These are phyloP conservation scores for Holocentrus rufus DNA, from an alignment of 2,797 vertebrate genomes.

Conservation along the genomic window DNA sequence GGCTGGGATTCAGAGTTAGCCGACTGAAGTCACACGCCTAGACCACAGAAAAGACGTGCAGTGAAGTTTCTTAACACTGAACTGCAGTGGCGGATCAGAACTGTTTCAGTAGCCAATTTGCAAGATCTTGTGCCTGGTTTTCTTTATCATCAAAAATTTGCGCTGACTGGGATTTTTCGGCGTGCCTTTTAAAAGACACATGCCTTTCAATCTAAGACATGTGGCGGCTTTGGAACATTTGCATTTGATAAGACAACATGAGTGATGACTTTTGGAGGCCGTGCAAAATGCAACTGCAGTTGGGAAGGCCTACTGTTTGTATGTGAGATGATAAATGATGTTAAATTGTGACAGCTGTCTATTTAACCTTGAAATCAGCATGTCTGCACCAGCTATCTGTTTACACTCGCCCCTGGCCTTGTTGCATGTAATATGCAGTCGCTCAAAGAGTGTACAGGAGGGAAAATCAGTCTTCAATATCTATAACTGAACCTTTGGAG, in stretches of 20 bases:
- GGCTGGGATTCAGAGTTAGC: constrained; percentile 57
- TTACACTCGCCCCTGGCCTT: constrained; percentile 5
- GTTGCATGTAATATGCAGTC: constrained; percentile 19
- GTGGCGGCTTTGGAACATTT: constrained; percentile 48
- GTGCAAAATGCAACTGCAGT: constrained; percentile 15
- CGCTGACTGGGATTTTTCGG: constrained; percentile 43
- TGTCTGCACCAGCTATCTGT: constrained; percentile 2
- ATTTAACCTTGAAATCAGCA: constrained; percentile 31
- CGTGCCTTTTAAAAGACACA: constrained; percentile 36
- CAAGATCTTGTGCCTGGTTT: constrained; percentile 26
- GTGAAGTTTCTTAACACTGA: constrained; percentile 21
- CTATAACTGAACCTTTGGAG: constrained; percentile 13
- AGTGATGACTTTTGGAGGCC: constrained; percentile 25
- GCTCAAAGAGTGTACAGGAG: background rate
- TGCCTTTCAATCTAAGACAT: constrained; percentile 33
- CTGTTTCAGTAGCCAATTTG: constrained; percentile 41
- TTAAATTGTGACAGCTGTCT: constrained; percentile 11
- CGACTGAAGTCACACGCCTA: constrained; percentile 44
- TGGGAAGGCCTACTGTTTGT: background rate
- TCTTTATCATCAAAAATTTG: constrained; percentile 57
- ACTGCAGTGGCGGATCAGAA: constrained; percentile 43
- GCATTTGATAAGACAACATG: constrained; percentile 46
- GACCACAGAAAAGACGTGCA: constrained; percentile 34
- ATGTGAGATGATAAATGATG: constrained; percentile 18
- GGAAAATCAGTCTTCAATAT: constrained; percentile 7